These are phyloP conservation scores for Lagopus muta DNA, from an alignment of 2,113 vertebrate genomes.

Conservation along the genomic window DNA sequence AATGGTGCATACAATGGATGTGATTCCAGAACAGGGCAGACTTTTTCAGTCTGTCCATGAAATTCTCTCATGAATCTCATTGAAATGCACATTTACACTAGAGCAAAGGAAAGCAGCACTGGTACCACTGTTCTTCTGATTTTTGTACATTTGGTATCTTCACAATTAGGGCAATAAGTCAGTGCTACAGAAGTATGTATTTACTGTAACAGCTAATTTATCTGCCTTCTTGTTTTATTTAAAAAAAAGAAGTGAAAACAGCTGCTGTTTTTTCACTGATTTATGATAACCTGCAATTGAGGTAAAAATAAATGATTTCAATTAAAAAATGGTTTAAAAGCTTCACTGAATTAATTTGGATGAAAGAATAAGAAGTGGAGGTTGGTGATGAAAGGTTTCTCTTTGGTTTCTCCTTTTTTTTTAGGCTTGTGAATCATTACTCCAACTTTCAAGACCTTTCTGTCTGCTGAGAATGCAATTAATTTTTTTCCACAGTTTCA, in stretches of 20 bases:
- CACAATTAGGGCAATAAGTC: not conserved
- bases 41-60: not conserved
- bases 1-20: not conserved
- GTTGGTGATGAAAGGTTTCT: constrained; percentile 47
- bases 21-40: not conserved
- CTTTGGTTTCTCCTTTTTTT: constrained; percentile 12
- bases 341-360: constrained; percentile 33
- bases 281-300: not conserved
- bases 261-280: not conserved
- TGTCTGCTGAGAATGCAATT: not conserved
- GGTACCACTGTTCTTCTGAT: not conserved
- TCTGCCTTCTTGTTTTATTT: not conserved
- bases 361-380: constrained; percentile 46
- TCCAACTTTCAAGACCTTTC: constrained; percentile 30
- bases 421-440: constrained; percentile 37
- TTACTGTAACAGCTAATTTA: not conserved
- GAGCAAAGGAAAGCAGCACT: not conserved
- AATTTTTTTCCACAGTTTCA: not conserved
- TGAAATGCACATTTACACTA: not conserved
- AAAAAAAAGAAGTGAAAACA: not conserved
- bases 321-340: not conserved
- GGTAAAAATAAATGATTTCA: not conserved
- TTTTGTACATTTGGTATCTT: not conserved
- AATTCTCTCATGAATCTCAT: not conserved
- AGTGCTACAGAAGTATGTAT: not conserved